Base-by-base conservation (phyloP, 2,113 vertebrate genomes). In the Pachyramphus minor region DNA sequence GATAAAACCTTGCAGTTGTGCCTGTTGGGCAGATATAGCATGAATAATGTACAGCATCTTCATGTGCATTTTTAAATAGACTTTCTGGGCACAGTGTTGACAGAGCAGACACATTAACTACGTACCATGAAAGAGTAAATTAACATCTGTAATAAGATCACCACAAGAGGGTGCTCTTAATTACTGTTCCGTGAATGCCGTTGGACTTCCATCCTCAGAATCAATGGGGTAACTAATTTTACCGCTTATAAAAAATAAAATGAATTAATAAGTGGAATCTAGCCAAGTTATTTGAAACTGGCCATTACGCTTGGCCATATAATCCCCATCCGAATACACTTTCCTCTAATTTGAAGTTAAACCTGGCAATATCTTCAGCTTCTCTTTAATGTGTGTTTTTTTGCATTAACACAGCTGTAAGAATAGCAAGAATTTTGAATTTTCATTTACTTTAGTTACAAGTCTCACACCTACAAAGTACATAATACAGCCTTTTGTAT, bases 131-230 rank as follows among this genome's bases (percentile, higher is more conserved):
- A 41, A 83, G 11, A n/a, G 47, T 76, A 76, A 33, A 89, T 91
- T 80, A 88, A 25, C 27, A 15, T 25, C 17, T 9, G 16, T 50
- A 52, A 31, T 59, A 39, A n/a, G n/a, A 75, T 49, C 56, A 84
- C 93, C 96, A 84, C 90, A 47, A 95, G 96, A 96, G 93, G 93
- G 92, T 84, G 41, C 95, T 95, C 76, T 62, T 85, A 90, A 77
- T 44, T 71, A 50, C 68, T 75, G 31, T 21, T 80, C 69, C 8
- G 1, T 25, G 41, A 30, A 4, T 6, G 85, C 71, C 8, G 25
- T 52, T 47, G 53, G 41, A 6, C 53, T 78, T 55, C 4, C 11
- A 4, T 27, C 24, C 14, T 27, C 39, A 9, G n/a, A 39, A 33
- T 6, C 52, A 22, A 37, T 14, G 39, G 45, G n/a, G 47, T 28